Conservation (phyloP, 1,140 invertebrate species). For the Leptinotarsa defecta region DNA sequence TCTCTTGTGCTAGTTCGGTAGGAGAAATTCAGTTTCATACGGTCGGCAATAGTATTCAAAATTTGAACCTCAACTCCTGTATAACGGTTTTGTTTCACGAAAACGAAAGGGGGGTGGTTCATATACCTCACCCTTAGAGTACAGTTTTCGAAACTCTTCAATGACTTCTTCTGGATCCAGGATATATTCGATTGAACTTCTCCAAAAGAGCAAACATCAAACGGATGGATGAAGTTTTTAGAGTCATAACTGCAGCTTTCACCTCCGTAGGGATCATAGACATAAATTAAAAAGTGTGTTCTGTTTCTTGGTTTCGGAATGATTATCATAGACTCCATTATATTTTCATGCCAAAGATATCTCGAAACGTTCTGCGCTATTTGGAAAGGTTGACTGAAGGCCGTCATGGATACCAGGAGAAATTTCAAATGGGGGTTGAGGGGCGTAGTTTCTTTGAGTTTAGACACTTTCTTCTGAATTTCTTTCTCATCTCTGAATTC, state of each 20-base stretch:
- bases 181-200: neutral
- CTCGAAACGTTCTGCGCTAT: neutral
- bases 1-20: neutral
- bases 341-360: neutral
- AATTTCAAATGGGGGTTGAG: neutral
- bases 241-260: neutral
- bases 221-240: neutral
- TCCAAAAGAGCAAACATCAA: neutral
- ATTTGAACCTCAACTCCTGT: neutral
- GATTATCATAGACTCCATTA: neutral
- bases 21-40: neutral
- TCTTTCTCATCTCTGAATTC: neutral
- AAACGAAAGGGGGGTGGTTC: neutral
- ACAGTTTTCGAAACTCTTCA: neutral
- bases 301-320: neutral
- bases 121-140: neutral
- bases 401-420: neutral
- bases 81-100: neutral
- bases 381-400: neutral
- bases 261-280: neutral
- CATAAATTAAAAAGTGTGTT: neutral
- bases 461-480: neutral
- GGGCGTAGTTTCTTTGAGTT: neutral
- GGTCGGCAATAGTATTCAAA: neutral
- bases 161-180: neutral